These are phyloP conservation scores for Apantesis nais DNA, from an alignment of 2,888 invertebrate species.

Conservation along the genomic window DNA sequence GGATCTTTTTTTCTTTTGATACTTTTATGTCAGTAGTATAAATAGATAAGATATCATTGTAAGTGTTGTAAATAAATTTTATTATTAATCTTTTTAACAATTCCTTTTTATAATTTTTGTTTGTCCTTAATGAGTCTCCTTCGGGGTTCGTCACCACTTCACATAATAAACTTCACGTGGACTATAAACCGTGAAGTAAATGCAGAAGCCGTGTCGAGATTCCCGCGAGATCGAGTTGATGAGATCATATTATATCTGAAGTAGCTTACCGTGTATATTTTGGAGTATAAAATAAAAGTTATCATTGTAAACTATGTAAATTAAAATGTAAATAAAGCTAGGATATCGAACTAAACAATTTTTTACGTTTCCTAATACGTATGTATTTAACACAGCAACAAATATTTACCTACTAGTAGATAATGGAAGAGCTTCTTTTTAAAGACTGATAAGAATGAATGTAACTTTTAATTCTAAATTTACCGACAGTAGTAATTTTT, in stretches of 20 bases:
- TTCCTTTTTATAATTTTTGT: background rate
- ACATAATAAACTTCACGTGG: slow-evolving; percentile 1
- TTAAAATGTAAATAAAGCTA: background rate
- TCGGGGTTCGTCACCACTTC: background rate
- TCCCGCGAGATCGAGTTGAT: background rate
- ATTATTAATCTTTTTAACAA: background rate
- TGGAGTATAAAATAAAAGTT: slow-evolving; percentile 2
- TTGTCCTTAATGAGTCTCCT: background rate
- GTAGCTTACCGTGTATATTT: slow-evolving; percentile 6
- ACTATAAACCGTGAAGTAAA: slow-evolving; percentile 2
- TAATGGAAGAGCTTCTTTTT: too few relatives aligned
- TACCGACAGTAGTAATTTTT: too few relatives aligned
- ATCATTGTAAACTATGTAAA: background rate
- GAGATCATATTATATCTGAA: slow-evolving; percentile 3
- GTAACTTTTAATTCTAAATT: too few relatives aligned
- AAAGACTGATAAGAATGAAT: too few relatives aligned
- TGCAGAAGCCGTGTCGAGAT: slow-evolving; percentile 4
- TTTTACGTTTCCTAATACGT: too few relatives aligned
- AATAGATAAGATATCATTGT: too few relatives aligned
- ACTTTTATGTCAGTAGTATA: too few relatives aligned
- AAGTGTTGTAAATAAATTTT: too few relatives aligned
- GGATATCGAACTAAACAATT: too few relatives aligned
- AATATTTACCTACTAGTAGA: too few relatives aligned
- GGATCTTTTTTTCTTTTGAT: too few relatives aligned
- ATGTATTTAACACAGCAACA: too few relatives aligned